Evolutionary conservation across 2,797 vertebrate species (phyloP), one percentile per base, ranked within the genome.

Genomic region (Euthynnus affinis): DNA sequence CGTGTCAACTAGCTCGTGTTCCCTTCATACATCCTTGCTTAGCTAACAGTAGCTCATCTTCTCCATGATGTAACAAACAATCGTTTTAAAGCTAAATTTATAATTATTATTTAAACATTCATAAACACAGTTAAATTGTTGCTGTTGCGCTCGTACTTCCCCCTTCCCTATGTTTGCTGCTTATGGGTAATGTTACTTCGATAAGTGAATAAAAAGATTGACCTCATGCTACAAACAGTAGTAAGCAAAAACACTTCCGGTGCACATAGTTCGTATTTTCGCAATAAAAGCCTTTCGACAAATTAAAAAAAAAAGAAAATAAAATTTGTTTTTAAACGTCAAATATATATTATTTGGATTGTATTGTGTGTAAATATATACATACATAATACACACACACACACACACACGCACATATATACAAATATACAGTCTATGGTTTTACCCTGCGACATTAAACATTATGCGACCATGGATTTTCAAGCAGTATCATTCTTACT

Each of bases 241-340:
- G 59, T 55, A 62, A 53, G 9, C 7, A 2, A 0, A 17, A 5
- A 10, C 6, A 76, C 53, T 85, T 92, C 90, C 89, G 82, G 79
- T 37, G 5, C 25, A 32, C 2, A 0, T 6, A 10, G 3, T 12
- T 0, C 20, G 9, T 5, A 5, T 29, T 62, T 88, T 87, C 80
- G 3, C 8, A 81, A 87, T 85, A 86, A 89, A 86, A 62, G 75
- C 0, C 14, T 27, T 48, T 61, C 9, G 12, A 63, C 2, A 57
- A 70, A 8, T 0, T 1, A 5, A 37, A 23, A 9, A 62, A 4
- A 34, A 67, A 7, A 18, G 15, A 0, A 23, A 49, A 17, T 46
- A 44, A 44, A 44, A 44, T 44, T 2, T 13, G 13, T 44, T 44
- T 44, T 44, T 44, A 14, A 14, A 44, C 15, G 3, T 44, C 42